phyloP scores from a whole-genome alignment of 1,140 invertebrate species.

The Sesamia nonagrioides region DNA sequence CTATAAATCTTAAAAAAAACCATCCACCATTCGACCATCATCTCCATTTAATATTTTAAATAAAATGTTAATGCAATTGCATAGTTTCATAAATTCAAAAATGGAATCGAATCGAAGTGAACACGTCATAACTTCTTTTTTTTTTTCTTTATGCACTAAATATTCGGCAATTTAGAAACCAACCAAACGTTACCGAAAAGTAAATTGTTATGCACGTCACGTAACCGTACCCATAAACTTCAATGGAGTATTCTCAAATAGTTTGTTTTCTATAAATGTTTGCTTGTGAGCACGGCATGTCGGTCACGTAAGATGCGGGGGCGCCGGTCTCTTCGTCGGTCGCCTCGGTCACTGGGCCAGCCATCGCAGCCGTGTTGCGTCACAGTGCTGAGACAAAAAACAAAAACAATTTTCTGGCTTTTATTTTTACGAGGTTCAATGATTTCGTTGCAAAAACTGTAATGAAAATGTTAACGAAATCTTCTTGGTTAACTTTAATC shows the following conservation, averaged over 20 bases:
- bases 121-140: too few relatives aligned
- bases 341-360: conserved; percentile 36
- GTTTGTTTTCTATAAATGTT: conserved; percentile 38
- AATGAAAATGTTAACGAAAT: too few relatives aligned
- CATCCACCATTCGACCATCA: too few relatives aligned
- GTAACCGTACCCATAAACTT: conserved; percentile 18
- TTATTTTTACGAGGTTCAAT: conserved; percentile 28
- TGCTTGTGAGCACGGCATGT: conserved; percentile 19
- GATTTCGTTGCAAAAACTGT: conserved; percentile 11
- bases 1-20: too few relatives aligned
- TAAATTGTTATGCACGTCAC: neutral
- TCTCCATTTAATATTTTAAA: too few relatives aligned
- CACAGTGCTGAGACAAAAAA: conserved; percentile 10
- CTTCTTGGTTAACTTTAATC: too few relatives aligned
- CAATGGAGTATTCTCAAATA: conserved; percentile 18
- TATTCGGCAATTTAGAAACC: neutral
- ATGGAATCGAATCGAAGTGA: too few relatives aligned
- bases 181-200: neutral
- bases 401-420: conserved; percentile 21
- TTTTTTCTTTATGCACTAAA: neutral
- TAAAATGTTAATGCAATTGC: too few relatives aligned
- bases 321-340: too few relatives aligned
- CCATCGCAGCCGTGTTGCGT: neutral
- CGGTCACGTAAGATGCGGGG: conserved; percentile 43
- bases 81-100: too few relatives aligned